phyloP scores from a whole-genome alignment of 1,140 invertebrate genomes.

The Heliconius himera region DNA sequence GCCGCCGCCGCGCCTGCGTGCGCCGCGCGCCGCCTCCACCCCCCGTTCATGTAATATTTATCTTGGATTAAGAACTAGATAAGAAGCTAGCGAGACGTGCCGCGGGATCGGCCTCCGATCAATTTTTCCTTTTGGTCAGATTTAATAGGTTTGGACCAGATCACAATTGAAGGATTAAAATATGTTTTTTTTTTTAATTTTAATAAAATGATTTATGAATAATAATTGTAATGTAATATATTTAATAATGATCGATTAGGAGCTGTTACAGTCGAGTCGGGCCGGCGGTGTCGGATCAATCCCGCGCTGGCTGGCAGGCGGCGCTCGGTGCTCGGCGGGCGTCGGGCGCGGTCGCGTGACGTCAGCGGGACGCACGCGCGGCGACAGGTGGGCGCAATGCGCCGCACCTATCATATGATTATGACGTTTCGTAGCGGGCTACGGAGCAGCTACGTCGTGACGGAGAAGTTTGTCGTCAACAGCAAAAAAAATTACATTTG shows the following conservation, averaged over 20 bases:
- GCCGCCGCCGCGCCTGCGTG: constrained; percentile 59
- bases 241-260: constrained; percentile 23
- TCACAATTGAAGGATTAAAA: background rate
- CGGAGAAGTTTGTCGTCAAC: background rate
- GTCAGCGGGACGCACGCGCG: constrained; percentile 77
- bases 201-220: background rate
- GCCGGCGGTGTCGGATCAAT: constrained; percentile 40
- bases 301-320: constrained; percentile 44
- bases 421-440: constrained; percentile 70
- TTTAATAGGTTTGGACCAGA: constrained; percentile 1
- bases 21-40: constrained; percentile 50
- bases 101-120: constrained; percentile 40
- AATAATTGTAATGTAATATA: background rate
- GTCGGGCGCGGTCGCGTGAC: constrained; percentile 58
- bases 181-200: constrained; percentile 1
- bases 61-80: constrained; percentile 79
- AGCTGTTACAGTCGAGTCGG: constrained; percentile 42
- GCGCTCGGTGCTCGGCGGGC: constrained; percentile 51
- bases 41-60: constrained; percentile 80
- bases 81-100: constrained; percentile 62
- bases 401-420: constrained; percentile 78
- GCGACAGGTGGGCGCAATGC: constrained; percentile 78
- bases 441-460: background rate
- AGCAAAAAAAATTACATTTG: background rate
- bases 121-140: constrained; percentile 23